These are phyloP conservation scores for Syrista parreyssii DNA, from an alignment of 2,888 invertebrate species.

Conservation along the genomic window DNA sequence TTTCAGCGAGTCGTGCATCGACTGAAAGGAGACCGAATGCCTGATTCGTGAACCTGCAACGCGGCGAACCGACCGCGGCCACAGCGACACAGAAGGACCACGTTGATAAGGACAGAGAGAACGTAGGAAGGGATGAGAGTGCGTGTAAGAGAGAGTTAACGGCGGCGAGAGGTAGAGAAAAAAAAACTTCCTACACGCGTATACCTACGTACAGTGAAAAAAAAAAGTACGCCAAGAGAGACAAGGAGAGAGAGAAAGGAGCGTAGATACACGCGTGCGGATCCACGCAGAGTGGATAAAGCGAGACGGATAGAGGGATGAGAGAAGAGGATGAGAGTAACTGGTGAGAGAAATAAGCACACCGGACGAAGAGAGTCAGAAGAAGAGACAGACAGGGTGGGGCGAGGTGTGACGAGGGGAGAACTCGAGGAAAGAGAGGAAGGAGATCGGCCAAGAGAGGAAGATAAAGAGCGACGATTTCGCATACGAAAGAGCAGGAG, in stretches of 20 bases:
- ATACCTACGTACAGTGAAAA: slow-evolving; percentile 22
- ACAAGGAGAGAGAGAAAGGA: slow-evolving; percentile 1
- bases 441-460: slow-evolving; percentile 14
- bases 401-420: slow-evolving; percentile 18
- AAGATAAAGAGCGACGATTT: slow-evolving; percentile 34
- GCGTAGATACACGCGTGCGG: not conserved
- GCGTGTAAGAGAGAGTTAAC: slow-evolving; percentile 6
- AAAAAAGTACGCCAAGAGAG: not conserved
- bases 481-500: slow-evolving; percentile 46
- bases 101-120: not conserved
- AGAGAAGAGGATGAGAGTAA: slow-evolving; percentile 21
- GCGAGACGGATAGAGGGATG: slow-evolving; percentile 14
- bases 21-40: slow-evolving; percentile 20
- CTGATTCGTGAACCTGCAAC: slow-evolving; percentile 16
- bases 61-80: not conserved
- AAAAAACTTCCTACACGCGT: slow-evolving; percentile 18
- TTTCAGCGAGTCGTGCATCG: slow-evolving; percentile 14
- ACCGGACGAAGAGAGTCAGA: slow-evolving; percentile 13
- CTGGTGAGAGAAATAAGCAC: slow-evolving; percentile 11
- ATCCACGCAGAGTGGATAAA: not conserved
- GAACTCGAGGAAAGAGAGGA: slow-evolving; percentile 19
- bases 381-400: slow-evolving; percentile 4
- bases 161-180: slow-evolving; percentile 26
- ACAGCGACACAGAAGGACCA: not conserved
- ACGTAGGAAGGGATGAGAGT: not conserved